Conservation (phyloP, 2,888 invertebrate genomes). For the Cylloceria caligata region DNA sequence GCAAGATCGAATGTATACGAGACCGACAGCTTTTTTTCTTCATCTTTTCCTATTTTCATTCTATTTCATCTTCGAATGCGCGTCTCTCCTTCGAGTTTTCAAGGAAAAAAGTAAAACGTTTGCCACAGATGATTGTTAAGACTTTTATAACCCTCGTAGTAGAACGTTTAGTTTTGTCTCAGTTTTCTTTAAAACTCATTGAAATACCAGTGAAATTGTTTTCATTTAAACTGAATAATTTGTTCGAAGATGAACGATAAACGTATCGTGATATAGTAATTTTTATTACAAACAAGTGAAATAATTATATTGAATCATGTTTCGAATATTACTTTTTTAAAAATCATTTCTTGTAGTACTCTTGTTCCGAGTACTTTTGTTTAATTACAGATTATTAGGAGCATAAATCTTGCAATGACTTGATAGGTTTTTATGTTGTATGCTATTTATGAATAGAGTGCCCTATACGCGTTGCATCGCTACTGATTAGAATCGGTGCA, state of each 20-base stretch:
- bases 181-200: conserved; percentile 1
- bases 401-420: no score
- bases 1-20: conserved; percentile 53
- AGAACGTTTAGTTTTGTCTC: conserved; percentile 4
- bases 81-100: conserved; percentile 4
- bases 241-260: neutral
- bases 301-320: no score
- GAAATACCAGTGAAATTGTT: neutral
- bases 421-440: no score
- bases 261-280: no score
- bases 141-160: neutral
- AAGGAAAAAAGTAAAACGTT: conserved; percentile 20
- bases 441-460: no score
- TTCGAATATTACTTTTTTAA: no score
- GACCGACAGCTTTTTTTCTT: conserved; percentile 34
- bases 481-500: no score
- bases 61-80: conserved; percentile 13
- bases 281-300: no score
- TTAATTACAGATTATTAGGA: no score
- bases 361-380: no score
- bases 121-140: conserved; percentile 11
- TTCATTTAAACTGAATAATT: neutral
- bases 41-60: conserved; percentile 8
- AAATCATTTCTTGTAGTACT: no score
- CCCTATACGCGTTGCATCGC: no score